phyloP scores from a whole-genome alignment of 2,888 invertebrate genomes.

The Chymomyza fuscimana region DNA sequence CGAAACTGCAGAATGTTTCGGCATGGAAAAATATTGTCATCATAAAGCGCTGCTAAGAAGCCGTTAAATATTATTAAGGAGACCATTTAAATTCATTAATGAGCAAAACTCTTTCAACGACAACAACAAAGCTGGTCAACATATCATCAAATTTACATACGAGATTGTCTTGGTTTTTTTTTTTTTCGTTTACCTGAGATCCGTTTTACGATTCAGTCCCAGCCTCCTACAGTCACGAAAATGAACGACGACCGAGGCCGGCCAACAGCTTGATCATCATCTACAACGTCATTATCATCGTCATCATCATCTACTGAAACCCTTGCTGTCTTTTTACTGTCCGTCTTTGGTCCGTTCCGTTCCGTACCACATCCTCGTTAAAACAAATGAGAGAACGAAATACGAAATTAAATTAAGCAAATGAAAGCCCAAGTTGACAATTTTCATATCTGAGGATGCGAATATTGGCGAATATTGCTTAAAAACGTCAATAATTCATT shows the following conservation, averaged over 20 bases:
- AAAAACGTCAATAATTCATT: constrained; percentile 80
- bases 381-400: constrained; percentile 53
- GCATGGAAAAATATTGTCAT: constrained; percentile 75
- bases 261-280: neutral
- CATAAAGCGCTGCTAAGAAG: constrained; percentile 78
- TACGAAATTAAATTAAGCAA: constrained; percentile 69
- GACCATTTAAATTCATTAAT: constrained; percentile 80
- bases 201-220: constrained; percentile 47
- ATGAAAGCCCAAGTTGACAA: constrained; percentile 75
- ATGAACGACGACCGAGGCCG: constrained; percentile 65
- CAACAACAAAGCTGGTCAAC: constrained; percentile 25
- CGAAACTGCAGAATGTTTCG: neutral
- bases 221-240: constrained; percentile 37
- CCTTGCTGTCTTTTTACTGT: constrained; percentile 13
- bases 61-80: constrained; percentile 79
- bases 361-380: constrained; percentile 50
- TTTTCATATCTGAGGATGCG: constrained; percentile 67
- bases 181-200: constrained; percentile 50
- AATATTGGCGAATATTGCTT: constrained; percentile 79
- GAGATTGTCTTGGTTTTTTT: constrained; percentile 42
- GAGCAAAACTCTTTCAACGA: constrained; percentile 67
- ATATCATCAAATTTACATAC: constrained; percentile 64
- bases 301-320: constrained; percentile 2
- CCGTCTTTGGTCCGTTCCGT: constrained; percentile 6
- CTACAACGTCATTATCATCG: neutral